phyloP scores from a whole-genome alignment of 1,140 invertebrate species.

The Brachionus rotundiformis region DNA sequence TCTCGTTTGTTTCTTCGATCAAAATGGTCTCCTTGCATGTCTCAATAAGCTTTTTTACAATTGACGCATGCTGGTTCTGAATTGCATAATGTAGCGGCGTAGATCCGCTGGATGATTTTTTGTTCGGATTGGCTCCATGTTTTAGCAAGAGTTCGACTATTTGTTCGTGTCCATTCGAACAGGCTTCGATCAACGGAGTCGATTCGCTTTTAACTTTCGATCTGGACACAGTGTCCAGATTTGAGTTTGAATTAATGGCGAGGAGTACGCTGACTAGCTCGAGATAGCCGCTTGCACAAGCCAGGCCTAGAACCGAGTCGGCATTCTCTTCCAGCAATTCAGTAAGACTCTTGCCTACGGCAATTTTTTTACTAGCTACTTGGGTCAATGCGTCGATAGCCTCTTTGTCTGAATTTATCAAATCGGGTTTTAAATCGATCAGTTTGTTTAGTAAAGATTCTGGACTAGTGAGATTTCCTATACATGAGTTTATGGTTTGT shows the following conservation, averaged over 20 bases:
- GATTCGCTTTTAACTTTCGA: constrained; percentile 93
- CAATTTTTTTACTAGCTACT: constrained; percentile 45
- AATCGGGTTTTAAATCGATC: constrained; percentile 20
- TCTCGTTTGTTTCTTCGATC: constrained; percentile 96
- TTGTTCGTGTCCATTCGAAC: constrained; percentile 90
- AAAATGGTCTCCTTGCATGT: constrained; percentile 60
- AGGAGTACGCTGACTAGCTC: constrained; percentile 72
- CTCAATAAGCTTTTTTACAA: constrained; percentile 74
- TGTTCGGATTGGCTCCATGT: constrained; percentile 92
- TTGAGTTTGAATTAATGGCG: constrained; percentile 61
- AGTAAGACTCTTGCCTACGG: constrained; percentile 47
- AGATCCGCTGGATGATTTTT: constrained; percentile 85
- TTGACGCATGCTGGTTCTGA: constrained; percentile 88
- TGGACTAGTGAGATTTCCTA: constrained; percentile 6
- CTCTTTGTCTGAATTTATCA: not conserved
- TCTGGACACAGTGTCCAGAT: constrained; percentile 79
- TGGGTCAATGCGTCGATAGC: not conserved
- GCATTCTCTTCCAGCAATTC: constrained; percentile 49
- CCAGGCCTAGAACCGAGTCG: constrained; percentile 25
- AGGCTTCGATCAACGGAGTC: constrained; percentile 96
- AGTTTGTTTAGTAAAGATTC: not conserved
- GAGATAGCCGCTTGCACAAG: constrained; percentile 61
- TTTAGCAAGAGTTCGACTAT: constrained; percentile 85
- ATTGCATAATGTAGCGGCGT: constrained; percentile 97
- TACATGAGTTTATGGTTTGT: constrained; percentile 19